Conservation (phyloP, 2,113 vertebrate genomes). For the Struthidea cinerea region DNA sequence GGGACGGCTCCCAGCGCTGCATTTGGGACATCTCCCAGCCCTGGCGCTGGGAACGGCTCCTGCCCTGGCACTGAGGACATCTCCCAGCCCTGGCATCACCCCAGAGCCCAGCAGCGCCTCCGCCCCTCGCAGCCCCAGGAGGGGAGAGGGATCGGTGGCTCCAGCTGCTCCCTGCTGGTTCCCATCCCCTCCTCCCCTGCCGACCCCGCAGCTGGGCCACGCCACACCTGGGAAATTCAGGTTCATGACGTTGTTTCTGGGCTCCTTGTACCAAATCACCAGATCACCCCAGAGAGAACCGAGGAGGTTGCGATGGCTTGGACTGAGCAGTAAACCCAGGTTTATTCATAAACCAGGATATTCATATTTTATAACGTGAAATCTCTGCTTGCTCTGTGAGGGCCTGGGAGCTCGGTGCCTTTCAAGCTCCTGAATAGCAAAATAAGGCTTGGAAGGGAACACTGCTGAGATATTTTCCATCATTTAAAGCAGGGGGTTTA, state of each 20-base stretch:
- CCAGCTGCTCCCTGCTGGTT: background rate
- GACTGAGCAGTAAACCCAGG: background rate
- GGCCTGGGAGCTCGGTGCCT: background rate
- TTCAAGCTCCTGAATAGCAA: conserved; percentile 42
- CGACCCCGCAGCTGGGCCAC: background rate
- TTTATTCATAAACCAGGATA: background rate
- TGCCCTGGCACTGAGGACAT: background rate
- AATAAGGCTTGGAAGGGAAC: conserved; percentile 28
- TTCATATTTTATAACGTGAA: conserved; percentile 36
- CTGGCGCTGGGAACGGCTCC: background rate
- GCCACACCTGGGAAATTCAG: background rate
- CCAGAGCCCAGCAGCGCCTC: background rate
- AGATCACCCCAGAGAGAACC: background rate
- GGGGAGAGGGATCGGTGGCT: background rate
- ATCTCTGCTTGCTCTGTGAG: background rate
- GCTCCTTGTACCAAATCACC: background rate
- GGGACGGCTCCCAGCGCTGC: background rate
- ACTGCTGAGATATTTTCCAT: background rate
- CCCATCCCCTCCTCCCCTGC: background rate
- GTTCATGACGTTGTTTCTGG: background rate
- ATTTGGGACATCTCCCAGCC: background rate
- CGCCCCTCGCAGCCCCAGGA: background rate
- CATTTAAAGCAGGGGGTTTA: background rate
- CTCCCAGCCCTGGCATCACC: background rate
- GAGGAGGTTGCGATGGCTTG: background rate